A percentile compares a stretch with the other conserved stretches of the same genome.
phyloP scores from a whole-genome alignment of 2,888 invertebrate genomes.

The Idaea biselata region DNA sequence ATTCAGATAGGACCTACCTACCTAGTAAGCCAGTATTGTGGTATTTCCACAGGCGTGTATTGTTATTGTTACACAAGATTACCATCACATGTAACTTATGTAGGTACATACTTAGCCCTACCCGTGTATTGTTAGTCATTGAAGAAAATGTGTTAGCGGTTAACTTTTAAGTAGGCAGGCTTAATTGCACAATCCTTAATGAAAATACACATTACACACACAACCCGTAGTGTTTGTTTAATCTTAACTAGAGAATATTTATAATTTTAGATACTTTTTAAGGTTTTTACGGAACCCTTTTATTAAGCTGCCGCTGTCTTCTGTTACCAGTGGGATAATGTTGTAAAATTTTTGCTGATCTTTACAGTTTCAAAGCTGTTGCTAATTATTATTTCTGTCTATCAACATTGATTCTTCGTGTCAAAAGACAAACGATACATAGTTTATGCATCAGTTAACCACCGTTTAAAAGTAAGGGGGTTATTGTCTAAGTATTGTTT shows the following conservation, averaged over 20 bases:
- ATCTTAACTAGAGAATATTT: not conserved
- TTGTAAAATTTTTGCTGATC: too few species aligned
- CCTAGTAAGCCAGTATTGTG: not conserved
- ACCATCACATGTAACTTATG: not conserved
- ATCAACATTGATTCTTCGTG: too few species aligned
- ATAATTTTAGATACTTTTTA: too few species aligned
- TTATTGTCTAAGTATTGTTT: not conserved
- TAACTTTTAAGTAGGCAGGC: slow-evolving; percentile 11
- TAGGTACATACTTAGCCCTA: not conserved
- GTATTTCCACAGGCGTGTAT: slow-evolving; percentile 2
- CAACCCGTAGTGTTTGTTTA: not conserved
- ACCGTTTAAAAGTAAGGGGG: not conserved
- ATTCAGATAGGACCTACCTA: not conserved
- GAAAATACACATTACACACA: not conserved
- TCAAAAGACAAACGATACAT: too few species aligned
- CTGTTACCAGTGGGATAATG: too few species aligned
- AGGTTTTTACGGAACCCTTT: too few species aligned
- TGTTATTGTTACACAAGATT: slow-evolving; percentile 8
- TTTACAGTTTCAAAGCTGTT: too few species aligned
- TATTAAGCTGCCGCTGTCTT: too few species aligned
- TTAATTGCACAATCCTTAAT: slow-evolving; percentile 25
- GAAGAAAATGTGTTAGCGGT: slow-evolving; percentile 15
- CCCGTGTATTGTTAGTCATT: slow-evolving; percentile 8
- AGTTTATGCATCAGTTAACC: not conserved
- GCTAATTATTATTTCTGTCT: too few species aligned